Evolutionary conservation across 2,113 vertebrate genomes (phyloP).

Genomic region (Speoplatyrhinus poulsoni): DNA sequence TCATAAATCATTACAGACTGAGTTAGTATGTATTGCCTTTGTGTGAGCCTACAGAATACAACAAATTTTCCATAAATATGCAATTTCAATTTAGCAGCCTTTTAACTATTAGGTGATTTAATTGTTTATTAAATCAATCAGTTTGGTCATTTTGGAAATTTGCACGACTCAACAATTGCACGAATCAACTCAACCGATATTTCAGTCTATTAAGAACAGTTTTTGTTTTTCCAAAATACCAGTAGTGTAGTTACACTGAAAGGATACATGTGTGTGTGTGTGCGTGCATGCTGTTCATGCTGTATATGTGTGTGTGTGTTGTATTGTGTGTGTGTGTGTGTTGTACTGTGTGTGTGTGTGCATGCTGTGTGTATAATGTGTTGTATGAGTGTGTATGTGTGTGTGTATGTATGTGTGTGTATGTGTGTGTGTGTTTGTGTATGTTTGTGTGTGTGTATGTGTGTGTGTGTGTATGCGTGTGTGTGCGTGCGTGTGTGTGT

Average conservation of each 20-base stretch:
- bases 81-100: too few relatives aligned
- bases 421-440: neutral
- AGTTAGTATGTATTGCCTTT: too few relatives aligned
- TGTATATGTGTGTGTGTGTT: neutral
- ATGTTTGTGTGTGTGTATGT: neutral
- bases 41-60: too few relatives aligned
- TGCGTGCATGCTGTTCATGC: neutral
- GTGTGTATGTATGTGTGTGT: neutral
- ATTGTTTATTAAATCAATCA: too few relatives aligned
- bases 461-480: neutral
- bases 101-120: too few relatives aligned
- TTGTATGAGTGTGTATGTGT: neutral
- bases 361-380: neutral
- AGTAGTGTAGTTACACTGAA: neutral
- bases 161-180: too few relatives aligned
- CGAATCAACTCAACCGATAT: too few relatives aligned
- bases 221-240: neutral
- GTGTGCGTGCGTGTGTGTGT: neutral
- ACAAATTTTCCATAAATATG: too few relatives aligned
- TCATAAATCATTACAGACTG: too few relatives aligned
- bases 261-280: neutral
- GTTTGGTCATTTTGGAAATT: too few relatives aligned
- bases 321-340: neutral
- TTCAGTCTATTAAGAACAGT: too few relatives aligned
- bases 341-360: constrained; percentile 10